A percentile compares a stretch with the other conserved stretches of the same genome.
phyloP scores from a whole-genome alignment of 2,888 invertebrate species.

The Torymus texanus region DNA sequence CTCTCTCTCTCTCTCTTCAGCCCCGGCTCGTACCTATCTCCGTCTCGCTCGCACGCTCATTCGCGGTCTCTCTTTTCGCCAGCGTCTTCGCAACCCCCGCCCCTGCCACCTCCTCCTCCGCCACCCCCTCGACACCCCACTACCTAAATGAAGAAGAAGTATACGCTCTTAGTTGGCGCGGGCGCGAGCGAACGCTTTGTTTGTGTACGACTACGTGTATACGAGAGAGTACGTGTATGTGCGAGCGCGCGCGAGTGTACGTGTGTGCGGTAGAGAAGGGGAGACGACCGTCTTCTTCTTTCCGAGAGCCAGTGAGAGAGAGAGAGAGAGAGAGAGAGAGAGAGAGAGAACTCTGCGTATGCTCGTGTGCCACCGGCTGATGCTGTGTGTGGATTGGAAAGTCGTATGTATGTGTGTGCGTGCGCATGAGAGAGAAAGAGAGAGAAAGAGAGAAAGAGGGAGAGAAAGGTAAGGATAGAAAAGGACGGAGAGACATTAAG shows the following conservation, averaged over 20 bases:
- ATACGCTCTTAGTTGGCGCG: constrained; percentile 63
- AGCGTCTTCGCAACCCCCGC: constrained; percentile 40
- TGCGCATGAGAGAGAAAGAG: not conserved
- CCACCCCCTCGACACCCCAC: constrained; percentile 51
- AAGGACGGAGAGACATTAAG: constrained; percentile 60
- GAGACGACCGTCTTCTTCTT: constrained; percentile 33
- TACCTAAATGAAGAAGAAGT: constrained; percentile 64
- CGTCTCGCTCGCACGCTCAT: not conserved
- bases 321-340: no score
- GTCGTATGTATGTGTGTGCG: constrained; percentile 17
- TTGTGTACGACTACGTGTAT: constrained; percentile 47
- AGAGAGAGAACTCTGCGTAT: constrained; percentile 49
- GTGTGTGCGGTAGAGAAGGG: constrained; percentile 15
- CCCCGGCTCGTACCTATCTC: constrained; percentile 17
- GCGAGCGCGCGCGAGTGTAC: not conserved
- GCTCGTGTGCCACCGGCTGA: constrained; percentile 61
- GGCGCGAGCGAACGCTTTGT: constrained; percentile 58
- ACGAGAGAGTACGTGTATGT: constrained; percentile 10
- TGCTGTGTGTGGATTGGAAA: constrained; percentile 49
- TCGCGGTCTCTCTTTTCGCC: constrained; percentile 42
- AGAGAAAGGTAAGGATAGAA: constrained; percentile 28
- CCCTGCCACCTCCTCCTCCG: not conserved
- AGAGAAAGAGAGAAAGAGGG: constrained; percentile 25
- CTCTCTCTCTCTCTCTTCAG: constrained; percentile 44
- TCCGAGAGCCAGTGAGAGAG: constrained; percentile 13